phyloP scores from a whole-genome alignment of 2,113 vertebrate genomes.

The Struthidea cinerea region DNA sequence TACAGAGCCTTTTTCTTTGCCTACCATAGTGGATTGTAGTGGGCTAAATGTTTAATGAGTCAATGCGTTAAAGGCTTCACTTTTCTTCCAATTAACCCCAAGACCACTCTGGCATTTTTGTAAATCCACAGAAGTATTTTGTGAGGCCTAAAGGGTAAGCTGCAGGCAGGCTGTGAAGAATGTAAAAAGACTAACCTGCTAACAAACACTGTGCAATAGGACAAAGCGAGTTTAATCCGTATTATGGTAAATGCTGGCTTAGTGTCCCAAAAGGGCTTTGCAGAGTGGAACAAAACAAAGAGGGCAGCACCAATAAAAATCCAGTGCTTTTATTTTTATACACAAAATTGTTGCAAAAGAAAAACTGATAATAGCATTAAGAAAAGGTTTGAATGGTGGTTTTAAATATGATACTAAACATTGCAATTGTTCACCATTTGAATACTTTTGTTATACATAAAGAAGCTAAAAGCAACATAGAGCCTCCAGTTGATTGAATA shows the following conservation, averaged over 20 bases:
- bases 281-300: slow-evolving; percentile 83
- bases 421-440: slow-evolving; percentile 79
- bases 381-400: slow-evolving; percentile 79
- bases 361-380: slow-evolving; percentile 84
- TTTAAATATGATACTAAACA: slow-evolving; percentile 87
- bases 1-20: slow-evolving; percentile 73
- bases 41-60: slow-evolving; percentile 92
- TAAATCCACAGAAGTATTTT: slow-evolving; percentile 95
- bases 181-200: slow-evolving; percentile 96
- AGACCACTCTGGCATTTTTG: slow-evolving; percentile 87
- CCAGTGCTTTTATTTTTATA: slow-evolving; percentile 82
- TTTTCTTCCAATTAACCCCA: slow-evolving; percentile 96
- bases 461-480: slow-evolving; percentile 75
- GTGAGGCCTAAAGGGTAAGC: slow-evolving; percentile 91
- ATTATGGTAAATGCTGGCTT: slow-evolving; percentile 96
- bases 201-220: slow-evolving; percentile 86
- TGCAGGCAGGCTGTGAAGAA: slow-evolving; percentile 84
- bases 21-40: slow-evolving; percentile 75
- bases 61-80: slow-evolving; percentile 86
- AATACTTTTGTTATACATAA: slow-evolving; percentile 83
- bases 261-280: slow-evolving; percentile 89
- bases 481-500: slow-evolving; percentile 46
- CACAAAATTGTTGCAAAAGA: slow-evolving; percentile 83
- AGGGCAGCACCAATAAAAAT: slow-evolving; percentile 81
- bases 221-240: slow-evolving; percentile 93